A percentile compares a stretch with the other conserved stretches of the same genome.
These are phyloP conservation scores for Rhyacichthys aspro DNA, from an alignment of 2,797 vertebrate genomes.

Conservation along the genomic window DNA sequence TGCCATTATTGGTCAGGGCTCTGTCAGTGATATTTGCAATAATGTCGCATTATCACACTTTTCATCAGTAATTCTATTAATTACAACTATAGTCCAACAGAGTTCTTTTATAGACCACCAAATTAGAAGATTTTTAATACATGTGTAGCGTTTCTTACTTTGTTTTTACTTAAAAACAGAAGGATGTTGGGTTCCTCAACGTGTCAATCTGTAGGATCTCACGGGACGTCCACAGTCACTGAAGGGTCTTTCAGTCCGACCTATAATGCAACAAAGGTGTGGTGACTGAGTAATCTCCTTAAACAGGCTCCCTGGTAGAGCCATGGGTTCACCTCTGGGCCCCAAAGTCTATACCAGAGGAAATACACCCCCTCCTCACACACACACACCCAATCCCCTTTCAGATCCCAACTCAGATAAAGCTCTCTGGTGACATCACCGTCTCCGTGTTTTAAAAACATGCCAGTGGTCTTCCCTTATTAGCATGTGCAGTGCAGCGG, in stretches of 20 bases:
- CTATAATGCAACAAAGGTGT: conserved; percentile 79
- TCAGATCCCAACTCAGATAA: conserved; percentile 71
- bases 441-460: conserved; percentile 44
- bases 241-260: conserved; percentile 54
- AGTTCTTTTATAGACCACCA: conserved; percentile 5
- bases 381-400: conserved; percentile 3
- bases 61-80: conserved; percentile 14
- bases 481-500: conserved; percentile 71
- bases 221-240: conserved; percentile 49
- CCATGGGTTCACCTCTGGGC: conserved; percentile 52
- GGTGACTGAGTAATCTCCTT: conserved; percentile 72
- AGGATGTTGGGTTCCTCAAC: not conserved
- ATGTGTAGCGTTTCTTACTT: not conserved
- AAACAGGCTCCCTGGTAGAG: conserved; percentile 67
- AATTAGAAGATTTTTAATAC: not conserved
- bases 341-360: conserved; percentile 63
- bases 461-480: conserved; percentile 71
- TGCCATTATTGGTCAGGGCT: conserved; percentile 28
- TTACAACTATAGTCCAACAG: not conserved
- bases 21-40: conserved; percentile 17
- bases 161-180: conserved; percentile 3
- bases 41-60: conserved; percentile 3
- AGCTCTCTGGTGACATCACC: conserved; percentile 75
- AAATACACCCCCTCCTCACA: conserved; percentile 54
- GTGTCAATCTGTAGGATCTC: conserved; percentile 40